phyloP scores from a whole-genome alignment of 1,140 invertebrate genomes.

The Ceratoteleas bidentatus region DNA sequence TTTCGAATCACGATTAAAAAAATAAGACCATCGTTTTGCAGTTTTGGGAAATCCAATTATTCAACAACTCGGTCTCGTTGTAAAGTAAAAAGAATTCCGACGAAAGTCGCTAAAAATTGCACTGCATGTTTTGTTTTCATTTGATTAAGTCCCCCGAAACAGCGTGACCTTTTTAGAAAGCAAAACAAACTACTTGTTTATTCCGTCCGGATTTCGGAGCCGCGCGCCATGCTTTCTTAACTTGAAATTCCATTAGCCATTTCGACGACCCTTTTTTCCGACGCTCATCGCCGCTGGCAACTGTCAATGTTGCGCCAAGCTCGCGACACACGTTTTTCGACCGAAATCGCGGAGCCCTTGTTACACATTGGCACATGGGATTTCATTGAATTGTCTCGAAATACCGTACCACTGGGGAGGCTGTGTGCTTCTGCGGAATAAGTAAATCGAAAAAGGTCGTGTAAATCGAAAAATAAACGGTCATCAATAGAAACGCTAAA shows the following conservation, averaged over 20 bases:
- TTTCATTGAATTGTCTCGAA: conserved; percentile 47
- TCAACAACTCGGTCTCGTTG: too few species aligned
- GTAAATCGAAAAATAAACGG: conserved; percentile 15
- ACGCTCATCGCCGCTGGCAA: conserved; percentile 44
- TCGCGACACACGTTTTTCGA: conserved; percentile 18
- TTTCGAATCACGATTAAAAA: too few species aligned
- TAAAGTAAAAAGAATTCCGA: too few species aligned
- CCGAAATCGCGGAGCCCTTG: conserved; percentile 13
- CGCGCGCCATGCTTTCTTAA: conserved; percentile 38
- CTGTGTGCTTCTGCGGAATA: conserved; percentile 32
- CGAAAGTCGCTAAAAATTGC: conserved; percentile 14
- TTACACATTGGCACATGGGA: conserved; percentile 22
- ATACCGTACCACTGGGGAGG: conserved; percentile 36
- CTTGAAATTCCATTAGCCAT: conserved; percentile 59
- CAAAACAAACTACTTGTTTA: conserved; percentile 49
- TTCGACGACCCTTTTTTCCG: conserved; percentile 29
- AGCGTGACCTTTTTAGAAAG: conserved; percentile 12
- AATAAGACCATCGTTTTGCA: too few species aligned
- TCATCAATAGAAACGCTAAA: too few species aligned
- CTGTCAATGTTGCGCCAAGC: conserved; percentile 42
- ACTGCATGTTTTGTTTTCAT: conserved; percentile 24
- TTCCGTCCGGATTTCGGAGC: conserved; percentile 32
- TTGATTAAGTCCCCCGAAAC: conserved; percentile 30
- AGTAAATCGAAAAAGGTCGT: conserved; percentile 53
- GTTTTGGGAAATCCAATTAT: too few species aligned